Percentiles rank a stretch among this genome's conserved stretches.
Evolutionary conservation across 2,113 vertebrate genomes (phyloP).

Genomic region (Oryzias celebensis): DNA sequence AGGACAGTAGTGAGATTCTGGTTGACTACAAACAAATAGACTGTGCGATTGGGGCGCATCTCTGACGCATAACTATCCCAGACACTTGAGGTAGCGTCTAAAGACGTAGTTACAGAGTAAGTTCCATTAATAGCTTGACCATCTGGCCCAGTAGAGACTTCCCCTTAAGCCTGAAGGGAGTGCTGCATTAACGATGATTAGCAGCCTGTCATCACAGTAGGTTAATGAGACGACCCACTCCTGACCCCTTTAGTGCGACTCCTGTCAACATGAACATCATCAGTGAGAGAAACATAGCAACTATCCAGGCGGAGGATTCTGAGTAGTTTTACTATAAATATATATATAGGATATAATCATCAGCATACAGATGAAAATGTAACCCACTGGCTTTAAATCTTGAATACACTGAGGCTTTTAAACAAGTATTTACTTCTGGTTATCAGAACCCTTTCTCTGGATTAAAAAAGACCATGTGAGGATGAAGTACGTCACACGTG

Average conservation of each 20-base stretch:
- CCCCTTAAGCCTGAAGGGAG: constrained; percentile 31
- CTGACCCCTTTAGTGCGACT: constrained; percentile 9
- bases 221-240: constrained; percentile 1
- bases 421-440: too few relatives aligned
- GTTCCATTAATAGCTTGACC: constrained; percentile 23
- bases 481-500: background rate
- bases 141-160: constrained; percentile 45
- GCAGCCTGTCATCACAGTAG: constrained; percentile 28
- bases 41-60: background rate
- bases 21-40: constrained; percentile 5
- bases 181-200: constrained; percentile 38
- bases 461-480: background rate
- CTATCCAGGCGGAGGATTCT: background rate
- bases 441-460: background rate
- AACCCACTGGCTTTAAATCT: too few relatives aligned
- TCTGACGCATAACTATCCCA: constrained; percentile 4
- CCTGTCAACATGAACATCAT: background rate
- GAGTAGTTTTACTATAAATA: background rate
- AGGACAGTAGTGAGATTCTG: background rate
- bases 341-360: background rate
- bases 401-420: too few relatives aligned
- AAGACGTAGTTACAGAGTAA: constrained; percentile 3
- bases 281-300: background rate
- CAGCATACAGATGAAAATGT: too few relatives aligned
- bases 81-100: constrained; percentile 7